Evolutionary conservation across 2,888 invertebrate genomes (phyloP).

Genomic region (Conus canariensis): DNA sequence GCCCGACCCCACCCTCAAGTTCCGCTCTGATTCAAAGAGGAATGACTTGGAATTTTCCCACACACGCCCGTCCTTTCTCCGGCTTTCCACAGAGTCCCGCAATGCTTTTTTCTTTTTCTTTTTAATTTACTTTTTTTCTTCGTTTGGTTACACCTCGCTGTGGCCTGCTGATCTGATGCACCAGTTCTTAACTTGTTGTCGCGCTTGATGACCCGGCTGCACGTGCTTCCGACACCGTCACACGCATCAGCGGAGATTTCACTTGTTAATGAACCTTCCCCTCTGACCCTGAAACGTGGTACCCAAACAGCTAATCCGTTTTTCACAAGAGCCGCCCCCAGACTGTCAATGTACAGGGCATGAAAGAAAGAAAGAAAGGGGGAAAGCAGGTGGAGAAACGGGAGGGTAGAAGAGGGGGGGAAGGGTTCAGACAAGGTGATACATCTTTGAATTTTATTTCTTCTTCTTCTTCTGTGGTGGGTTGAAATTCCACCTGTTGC

Average conservation of each 20-base stretch:
- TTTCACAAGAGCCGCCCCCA: not conserved
- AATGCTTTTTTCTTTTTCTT: not conserved
- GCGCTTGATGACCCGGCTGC: constrained; percentile 11
- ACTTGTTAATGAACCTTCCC: constrained; percentile 28
- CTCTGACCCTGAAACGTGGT: constrained; percentile 13
- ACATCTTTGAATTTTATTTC: not conserved
- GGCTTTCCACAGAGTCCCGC: not conserved
- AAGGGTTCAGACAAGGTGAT: not conserved
- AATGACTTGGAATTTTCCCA: no score
- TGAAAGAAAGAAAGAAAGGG: not conserved
- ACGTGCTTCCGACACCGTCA: constrained; percentile 25
- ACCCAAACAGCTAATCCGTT: constrained; percentile 23
- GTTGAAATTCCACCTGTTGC: not conserved
- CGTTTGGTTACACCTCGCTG: not conserved
- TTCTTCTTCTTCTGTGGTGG: not conserved
- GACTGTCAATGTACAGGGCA: not conserved
- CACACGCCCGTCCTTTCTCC: not conserved
- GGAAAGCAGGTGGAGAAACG: not conserved
- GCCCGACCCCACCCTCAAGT: no score
- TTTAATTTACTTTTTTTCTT: not conserved
- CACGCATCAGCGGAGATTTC: constrained; percentile 21
- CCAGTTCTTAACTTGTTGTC: not conserved
- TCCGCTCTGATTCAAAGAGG: no score
- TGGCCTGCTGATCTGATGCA: not conserved
- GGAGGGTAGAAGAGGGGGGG: not conserved